Conservation (phyloP, 2,888 invertebrate genomes). For the Cryptus viduatorius region DNA sequence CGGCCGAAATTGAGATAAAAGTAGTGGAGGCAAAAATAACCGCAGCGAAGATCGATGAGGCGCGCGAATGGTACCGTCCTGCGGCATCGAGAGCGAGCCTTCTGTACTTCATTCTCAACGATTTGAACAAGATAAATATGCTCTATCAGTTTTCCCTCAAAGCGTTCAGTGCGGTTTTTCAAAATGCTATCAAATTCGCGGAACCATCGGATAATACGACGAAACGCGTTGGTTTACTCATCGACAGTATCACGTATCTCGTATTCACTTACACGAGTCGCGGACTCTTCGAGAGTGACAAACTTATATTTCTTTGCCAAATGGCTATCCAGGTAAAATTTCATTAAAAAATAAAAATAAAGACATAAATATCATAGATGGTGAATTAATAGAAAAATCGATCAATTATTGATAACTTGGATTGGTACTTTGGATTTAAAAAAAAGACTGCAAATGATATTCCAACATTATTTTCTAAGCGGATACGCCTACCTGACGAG, state of each 20-base stretch:
- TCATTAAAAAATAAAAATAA: background rate
- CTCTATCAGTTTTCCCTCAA: slow-evolving; percentile 98
- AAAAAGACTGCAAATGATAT: background rate
- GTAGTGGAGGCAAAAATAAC: slow-evolving; percentile 95
- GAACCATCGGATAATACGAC: slow-evolving; percentile 90
- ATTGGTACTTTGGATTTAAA: background rate
- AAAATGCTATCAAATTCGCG: slow-evolving; percentile 92
- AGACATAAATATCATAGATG: background rate
- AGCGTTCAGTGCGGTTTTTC: slow-evolving; percentile 96
- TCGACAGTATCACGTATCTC: slow-evolving; percentile 94
- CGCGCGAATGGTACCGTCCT: slow-evolving; percentile 94
- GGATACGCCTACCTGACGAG: no score
- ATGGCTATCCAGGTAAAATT: slow-evolving; percentile 91
- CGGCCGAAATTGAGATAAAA: slow-evolving; percentile 95
- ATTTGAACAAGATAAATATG: slow-evolving; percentile 95
- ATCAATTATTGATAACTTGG: background rate
- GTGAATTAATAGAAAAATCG: background rate
- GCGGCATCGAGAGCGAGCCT: slow-evolving; percentile 95
- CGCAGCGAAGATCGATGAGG: slow-evolving; percentile 94
- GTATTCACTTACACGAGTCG: slow-evolving; percentile 95
- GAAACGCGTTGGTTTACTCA: slow-evolving; percentile 90
- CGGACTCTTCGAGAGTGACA: slow-evolving; percentile 96
- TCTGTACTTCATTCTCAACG: slow-evolving; percentile 97
- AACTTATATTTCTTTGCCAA: slow-evolving; percentile 95
- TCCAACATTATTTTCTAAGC: background rate